Conservation (phyloP, 2,113 vertebrate species). For the Myanophis thanlyinensis region DNA sequence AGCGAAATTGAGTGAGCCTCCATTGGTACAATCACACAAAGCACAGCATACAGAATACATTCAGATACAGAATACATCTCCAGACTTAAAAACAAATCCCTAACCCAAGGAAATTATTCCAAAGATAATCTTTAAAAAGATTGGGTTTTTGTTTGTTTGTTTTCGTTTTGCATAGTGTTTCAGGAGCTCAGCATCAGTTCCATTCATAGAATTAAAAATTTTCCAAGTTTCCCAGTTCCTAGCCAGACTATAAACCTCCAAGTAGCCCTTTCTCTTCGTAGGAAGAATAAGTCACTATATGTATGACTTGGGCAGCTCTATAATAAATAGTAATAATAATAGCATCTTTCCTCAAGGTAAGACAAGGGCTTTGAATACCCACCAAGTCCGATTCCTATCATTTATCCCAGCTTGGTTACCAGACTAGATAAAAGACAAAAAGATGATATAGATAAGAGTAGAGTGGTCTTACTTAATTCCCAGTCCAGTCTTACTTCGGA, state of each 20-base stretch:
- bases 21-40: no score
- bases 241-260: background rate
- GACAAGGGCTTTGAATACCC: background rate
- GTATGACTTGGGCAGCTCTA: background rate
- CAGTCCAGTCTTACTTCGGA: slow-evolving; percentile 89
- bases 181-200: background rate
- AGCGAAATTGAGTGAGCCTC: no score
- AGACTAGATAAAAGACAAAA: background rate
- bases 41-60: no score
- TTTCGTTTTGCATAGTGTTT: background rate
- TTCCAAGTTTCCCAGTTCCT: background rate
- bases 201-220: background rate
- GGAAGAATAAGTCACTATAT: background rate
- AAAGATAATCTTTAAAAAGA: background rate
- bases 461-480: slow-evolving; percentile 90
- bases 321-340: no score
- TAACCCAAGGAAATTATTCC: no score
- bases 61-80: no score
- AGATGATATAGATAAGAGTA: background rate
- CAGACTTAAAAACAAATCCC: no score
- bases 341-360: background rate
- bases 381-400: background rate
- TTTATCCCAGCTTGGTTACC: background rate
- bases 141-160: background rate
- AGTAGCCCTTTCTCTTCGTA: background rate